phyloP scores from a whole-genome alignment of 2,888 invertebrate genomes.

The Euzophera pinguis region DNA sequence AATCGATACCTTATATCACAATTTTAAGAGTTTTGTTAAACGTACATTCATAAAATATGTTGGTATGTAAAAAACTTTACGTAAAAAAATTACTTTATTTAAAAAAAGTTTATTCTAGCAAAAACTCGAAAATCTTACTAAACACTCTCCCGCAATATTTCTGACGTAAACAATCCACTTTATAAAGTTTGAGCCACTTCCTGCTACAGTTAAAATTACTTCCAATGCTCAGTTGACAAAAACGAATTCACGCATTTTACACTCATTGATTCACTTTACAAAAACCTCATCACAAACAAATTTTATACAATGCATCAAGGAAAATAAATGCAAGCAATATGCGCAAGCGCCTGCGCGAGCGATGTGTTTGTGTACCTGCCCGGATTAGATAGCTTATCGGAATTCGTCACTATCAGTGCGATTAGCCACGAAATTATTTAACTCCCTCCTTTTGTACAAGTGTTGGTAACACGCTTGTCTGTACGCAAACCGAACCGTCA shows the following conservation, averaged over 20 bases:
- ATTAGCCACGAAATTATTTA: not conserved
- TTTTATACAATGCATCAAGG: not conserved
- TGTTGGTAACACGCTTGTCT: not conserved
- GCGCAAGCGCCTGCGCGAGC: conserved; percentile 7
- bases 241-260: not conserved
- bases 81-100: too few species aligned
- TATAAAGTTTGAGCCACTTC: too few species aligned
- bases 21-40: too few species aligned
- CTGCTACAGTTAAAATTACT: not conserved
- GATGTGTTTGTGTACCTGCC: conserved; percentile 2
- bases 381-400: conserved; percentile 1
- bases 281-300: not conserved
- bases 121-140: too few species aligned
- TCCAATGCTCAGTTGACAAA: not conserved
- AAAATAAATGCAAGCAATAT: not conserved
- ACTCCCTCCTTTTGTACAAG: not conserved
- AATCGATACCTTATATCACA: too few species aligned
- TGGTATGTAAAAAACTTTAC: too few species aligned
- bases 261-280: not conserved
- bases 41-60: too few species aligned
- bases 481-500: not conserved
- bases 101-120: too few species aligned
- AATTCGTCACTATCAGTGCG: not conserved
- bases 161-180: too few species aligned
- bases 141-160: too few species aligned